These are phyloP conservation scores for Zaprionus inermis DNA, from an alignment of 1,140 invertebrate genomes.

Conservation along the genomic window DNA sequence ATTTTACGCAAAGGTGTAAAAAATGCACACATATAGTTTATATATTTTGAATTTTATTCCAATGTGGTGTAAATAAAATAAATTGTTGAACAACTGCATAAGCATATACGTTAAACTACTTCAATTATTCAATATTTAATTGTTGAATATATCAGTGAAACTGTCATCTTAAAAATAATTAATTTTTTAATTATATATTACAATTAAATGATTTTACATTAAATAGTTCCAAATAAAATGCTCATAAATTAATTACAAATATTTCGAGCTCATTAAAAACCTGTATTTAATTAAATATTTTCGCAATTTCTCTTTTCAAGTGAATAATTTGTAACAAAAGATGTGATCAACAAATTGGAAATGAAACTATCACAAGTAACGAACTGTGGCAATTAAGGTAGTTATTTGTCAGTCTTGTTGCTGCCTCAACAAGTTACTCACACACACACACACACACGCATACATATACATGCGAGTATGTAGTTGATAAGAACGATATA, in stretches of 20 bases:
- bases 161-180: too few species aligned
- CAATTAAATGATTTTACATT: too few species aligned
- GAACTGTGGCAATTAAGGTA: slow-evolving; percentile 21
- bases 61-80: too few species aligned
- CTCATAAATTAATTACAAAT: too few species aligned
- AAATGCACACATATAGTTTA: background rate
- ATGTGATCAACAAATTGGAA: background rate
- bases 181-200: too few species aligned
- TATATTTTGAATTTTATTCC: background rate
- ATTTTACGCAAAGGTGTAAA: background rate
- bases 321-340: background rate
- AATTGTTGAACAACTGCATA: background rate
- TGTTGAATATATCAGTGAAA: too few species aligned
- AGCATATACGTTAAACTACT: background rate
- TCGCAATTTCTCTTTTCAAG: background rate
- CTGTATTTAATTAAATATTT: background rate
- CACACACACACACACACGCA: slow-evolving; percentile 5
- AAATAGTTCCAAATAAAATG: too few species aligned
- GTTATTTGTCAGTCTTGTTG: slow-evolving; percentile 1
- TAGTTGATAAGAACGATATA: background rate
- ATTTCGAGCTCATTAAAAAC: too few species aligned
- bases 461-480: background rate
- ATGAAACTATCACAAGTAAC: background rate
- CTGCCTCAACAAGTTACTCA: slow-evolving; percentile 6
- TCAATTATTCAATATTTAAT: background rate